Base-by-base conservation (phyloP, 1,140 invertebrate species). In the Drosophila eugracilis region DNA sequence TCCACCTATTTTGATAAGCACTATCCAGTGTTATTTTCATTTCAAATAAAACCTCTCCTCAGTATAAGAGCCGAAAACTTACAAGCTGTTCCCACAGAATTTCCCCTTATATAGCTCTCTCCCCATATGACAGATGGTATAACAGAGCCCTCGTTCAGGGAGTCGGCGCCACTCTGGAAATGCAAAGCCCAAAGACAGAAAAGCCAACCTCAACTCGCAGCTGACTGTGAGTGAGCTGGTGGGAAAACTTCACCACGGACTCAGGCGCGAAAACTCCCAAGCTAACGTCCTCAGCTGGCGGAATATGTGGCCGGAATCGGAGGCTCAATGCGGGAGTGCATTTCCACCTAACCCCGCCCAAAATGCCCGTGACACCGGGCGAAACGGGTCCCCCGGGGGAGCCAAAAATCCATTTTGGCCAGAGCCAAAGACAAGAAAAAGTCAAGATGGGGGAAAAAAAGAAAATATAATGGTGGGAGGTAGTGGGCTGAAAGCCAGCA, bases 171-270 rank as follows among this genome's bases (percentile, higher is more conserved):
- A 28, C 49, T 49, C 54, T 60, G 60, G 55, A 65, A 59, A 36
- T 5, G 21, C 19, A 45, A 26, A 5, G 37, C 14, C 6, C 14
- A 44, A 41, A 44, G 39, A 28, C 53, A 22, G 19, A 34, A 34
- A 58, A 15, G 21, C 24, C 39, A 81, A 73, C 81, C 62, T 78
- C 74, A 84, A 44, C 79, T 63, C 48, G n/a, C 78, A 78, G 75
- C 78, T 69, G 75, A 67, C 59, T 26, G n/a, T n/a, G 24, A 17
- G 7, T 19, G 26, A 30, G 30, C 32, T 21, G 48, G 12, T 52
- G 26, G 34, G 12, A 21, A 28, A 65, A 83, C 69, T 84, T 83
- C 62, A 81, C 69, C 78, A 55, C 76, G 34, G 58, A 39, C 76
- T 72, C 62, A 66, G 50, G 48, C 67, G 24, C 41, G 21, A 57